These are phyloP conservation scores for Aplocera efformata DNA, from an alignment of 2,888 invertebrate species.

Conservation along the genomic window DNA sequence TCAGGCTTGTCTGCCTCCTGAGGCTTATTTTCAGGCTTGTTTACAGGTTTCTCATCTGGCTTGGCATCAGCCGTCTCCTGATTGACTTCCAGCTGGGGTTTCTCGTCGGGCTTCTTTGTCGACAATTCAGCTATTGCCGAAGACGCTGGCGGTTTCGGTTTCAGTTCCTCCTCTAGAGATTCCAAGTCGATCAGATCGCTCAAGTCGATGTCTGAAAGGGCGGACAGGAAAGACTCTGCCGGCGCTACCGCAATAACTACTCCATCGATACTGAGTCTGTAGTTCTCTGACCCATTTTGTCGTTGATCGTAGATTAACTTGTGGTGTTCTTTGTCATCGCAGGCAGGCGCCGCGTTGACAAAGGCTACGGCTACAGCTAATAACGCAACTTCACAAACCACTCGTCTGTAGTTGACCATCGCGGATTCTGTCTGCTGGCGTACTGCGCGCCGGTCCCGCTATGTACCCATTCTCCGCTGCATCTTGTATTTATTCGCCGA, in stretches of 20 bases:
- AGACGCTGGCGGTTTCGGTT: conserved; percentile 34
- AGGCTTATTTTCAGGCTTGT: conserved; percentile 23
- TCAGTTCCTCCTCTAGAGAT: conserved; percentile 43
- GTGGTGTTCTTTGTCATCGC: conserved; percentile 34
- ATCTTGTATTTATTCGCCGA: conserved; percentile 77
- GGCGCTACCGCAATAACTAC: conserved; percentile 84
- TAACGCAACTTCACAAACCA: conserved; percentile 60
- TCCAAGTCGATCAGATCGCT: conserved; percentile 58
- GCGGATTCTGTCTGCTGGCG: conserved; percentile 49
- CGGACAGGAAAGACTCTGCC: conserved; percentile 80
- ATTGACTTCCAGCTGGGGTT: conserved; percentile 17
- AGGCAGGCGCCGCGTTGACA: conserved; percentile 39
- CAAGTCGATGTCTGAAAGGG: conserved; percentile 71
- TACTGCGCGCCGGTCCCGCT: conserved; percentile 66
- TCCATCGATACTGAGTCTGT: conserved; percentile 84
- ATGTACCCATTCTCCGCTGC: conserved; percentile 67
- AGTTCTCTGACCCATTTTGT: conserved; percentile 89
- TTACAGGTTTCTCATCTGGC: conserved; percentile 21
- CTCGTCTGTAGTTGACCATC: conserved; percentile 76
- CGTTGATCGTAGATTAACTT: conserved; percentile 82
- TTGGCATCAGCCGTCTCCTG: conserved; percentile 25
- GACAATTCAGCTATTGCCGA: conserved; percentile 22
- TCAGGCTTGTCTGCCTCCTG: conserved; percentile 16
- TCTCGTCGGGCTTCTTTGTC: conserved; percentile 22
- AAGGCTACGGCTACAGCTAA: conserved; percentile 36